Conservation (phyloP, 2,888 invertebrate species). For the Empis stercorea region DNA sequence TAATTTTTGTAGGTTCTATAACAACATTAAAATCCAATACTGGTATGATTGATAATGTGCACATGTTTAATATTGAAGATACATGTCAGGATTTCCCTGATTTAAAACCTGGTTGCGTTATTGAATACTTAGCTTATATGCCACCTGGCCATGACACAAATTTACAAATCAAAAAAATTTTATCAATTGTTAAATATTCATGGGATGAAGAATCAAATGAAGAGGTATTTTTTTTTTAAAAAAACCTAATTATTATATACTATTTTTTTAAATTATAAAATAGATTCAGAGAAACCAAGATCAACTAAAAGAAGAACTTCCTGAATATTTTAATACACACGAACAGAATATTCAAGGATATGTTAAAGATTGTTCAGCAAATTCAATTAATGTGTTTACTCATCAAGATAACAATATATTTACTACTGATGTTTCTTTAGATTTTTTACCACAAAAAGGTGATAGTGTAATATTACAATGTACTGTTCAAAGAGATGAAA, state of each 20-base stretch:
- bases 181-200: conserved; percentile 40
- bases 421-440: conserved; percentile 36
- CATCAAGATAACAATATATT: conserved; percentile 36
- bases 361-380: conserved; percentile 18
- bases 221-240: conserved; percentile 20
- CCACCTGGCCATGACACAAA: conserved; percentile 32
- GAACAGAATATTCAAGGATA: conserved; percentile 24
- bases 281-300: conserved; percentile 13
- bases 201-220: conserved; percentile 39
- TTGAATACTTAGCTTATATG: conserved; percentile 44
- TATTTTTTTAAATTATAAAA: not conserved
- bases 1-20: conserved; percentile 46
- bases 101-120: conserved; percentile 40
- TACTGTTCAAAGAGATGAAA: conserved; percentile 46
- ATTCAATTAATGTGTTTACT: conserved; percentile 32
- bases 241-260: not conserved
- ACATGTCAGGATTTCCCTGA: conserved; percentile 19
- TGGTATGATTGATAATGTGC: conserved; percentile 46
- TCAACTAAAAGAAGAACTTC: conserved; percentile 12
- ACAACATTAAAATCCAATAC: conserved; percentile 40
- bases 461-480: conserved; percentile 55
- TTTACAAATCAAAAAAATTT: conserved; percentile 43
- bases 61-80: conserved; percentile 40
- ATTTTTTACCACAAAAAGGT: conserved; percentile 54
- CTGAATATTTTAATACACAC: conserved; percentile 25